phyloP scores from a whole-genome alignment of 2,888 invertebrate genomes.

The Zaprionus obscuricornis region DNA sequence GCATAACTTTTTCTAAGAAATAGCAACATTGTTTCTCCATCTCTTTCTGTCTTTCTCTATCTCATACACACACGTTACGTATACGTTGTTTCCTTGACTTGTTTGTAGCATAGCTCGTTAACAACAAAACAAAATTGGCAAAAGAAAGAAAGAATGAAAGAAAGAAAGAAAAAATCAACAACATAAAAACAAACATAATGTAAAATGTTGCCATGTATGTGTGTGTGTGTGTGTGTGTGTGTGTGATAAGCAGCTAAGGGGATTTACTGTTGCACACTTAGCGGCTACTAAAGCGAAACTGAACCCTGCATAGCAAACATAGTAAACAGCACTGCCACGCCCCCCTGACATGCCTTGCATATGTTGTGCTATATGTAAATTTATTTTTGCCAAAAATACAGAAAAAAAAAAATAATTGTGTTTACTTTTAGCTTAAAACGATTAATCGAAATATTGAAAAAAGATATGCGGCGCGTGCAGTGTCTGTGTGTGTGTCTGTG shows the following conservation, averaged over 20 bases:
- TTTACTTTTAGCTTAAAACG: constrained; percentile 72
- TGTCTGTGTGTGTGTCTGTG: constrained; percentile 13
- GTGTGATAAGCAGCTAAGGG: constrained; percentile 58
- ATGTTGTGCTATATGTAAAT: too few relatives aligned
- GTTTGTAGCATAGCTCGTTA: constrained; percentile 55
- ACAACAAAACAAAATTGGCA: constrained; percentile 22
- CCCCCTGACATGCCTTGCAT: too few relatives aligned
- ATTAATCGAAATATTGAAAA: constrained; percentile 67
- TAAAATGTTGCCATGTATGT: constrained; percentile 26
- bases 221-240: constrained; percentile 20
- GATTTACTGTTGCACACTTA: constrained; percentile 60
- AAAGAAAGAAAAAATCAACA: constrained; percentile 32
- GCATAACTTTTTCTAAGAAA: constrained; percentile 69
- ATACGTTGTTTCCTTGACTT: constrained; percentile 6
- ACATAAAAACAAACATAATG: constrained; percentile 53
- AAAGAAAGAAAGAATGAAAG: constrained; percentile 24
- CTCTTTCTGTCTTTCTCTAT: neutral
- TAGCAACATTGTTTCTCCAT: constrained; percentile 30
- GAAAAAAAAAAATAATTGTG: constrained; percentile 73
- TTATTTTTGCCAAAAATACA: too few relatives aligned
- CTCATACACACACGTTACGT: neutral
- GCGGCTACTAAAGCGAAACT: constrained; percentile 43
- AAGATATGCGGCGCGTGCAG: too few relatives aligned
- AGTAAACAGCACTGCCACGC: too few relatives aligned
- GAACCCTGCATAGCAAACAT: neutral